Evolutionary conservation across 2,888 invertebrate species (phyloP), one percentile per base, ranked within the genome.

Genomic region (Cheilosia vulpina): DNA sequence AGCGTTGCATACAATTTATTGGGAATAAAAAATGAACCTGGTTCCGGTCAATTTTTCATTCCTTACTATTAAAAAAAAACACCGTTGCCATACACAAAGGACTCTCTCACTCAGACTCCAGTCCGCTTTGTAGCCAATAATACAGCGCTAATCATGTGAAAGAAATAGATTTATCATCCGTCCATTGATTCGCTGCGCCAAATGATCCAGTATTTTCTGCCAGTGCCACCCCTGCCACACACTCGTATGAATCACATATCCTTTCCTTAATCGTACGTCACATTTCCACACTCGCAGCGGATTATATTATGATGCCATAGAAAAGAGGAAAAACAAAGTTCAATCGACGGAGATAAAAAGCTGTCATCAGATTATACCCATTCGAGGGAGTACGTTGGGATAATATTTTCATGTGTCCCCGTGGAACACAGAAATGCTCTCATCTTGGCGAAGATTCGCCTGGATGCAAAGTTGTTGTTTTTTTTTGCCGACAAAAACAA

Each of bases 21-120:
- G 63, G 17, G 82, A 82, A 78, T 82, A 87, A 87, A 87, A 87
- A 87, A 73, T 82, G 73, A 82, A 77, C 69, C 73, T 45, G 57
- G 78, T 87, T 87, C 87, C 87, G 87, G 87, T 87, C 87, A 87
- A 87, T 87, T 87, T 87, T 87, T 87, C 87, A 87, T 78, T 87
- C 72, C 47, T 81, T 62, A 65, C 19, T 27, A 27, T 15, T 34
- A 11, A 21, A 50, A 63, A 57, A 55, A 24, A 34, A 57, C 19
- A 57, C 45, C 9, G 2, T 63, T 2, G 24, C 41, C 34, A 11
- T 34, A 65, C 55, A 65, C 63, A 75, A 63, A 65, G 38, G 60
- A 53, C 27, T 27, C 34, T 19, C 55, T 62, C 62, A 38, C 43
- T 65, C 19, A 38, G 50, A 65, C 50, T 57, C 50, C 2, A 17